Evolutionary conservation across 2,797 vertebrate genomes (phyloP).

Genomic region (Typhlichthys subterraneus): DNA sequence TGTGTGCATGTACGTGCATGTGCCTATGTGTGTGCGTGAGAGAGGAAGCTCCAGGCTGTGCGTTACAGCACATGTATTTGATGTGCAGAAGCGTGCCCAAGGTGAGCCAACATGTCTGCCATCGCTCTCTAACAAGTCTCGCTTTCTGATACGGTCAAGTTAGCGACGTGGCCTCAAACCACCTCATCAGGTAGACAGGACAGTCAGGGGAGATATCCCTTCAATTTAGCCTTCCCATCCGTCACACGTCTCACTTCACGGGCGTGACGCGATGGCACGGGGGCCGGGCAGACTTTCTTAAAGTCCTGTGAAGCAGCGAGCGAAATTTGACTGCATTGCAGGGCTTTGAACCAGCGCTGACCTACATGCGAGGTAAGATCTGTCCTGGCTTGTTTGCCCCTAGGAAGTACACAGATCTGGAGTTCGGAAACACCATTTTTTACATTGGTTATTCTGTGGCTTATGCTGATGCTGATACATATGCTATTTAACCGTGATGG

Average conservation of each 20-base stretch:
- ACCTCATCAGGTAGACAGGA: slow-evolving; percentile 62
- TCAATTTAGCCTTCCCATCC: slow-evolving; percentile 70
- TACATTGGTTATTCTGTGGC: slow-evolving; percentile 20
- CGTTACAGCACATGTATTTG: slow-evolving; percentile 76
- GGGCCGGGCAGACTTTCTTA: slow-evolving; percentile 64
- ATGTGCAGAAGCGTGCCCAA: slow-evolving; percentile 75
- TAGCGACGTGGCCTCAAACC: slow-evolving; percentile 70
- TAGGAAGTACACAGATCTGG: slow-evolving; percentile 18
- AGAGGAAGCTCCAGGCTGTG: slow-evolving; percentile 62
- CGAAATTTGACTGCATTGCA: slow-evolving; percentile 60
- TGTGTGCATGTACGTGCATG: slow-evolving; percentile 14
- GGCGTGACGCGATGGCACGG: slow-evolving; percentile 61
- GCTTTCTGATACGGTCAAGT: slow-evolving; percentile 72
- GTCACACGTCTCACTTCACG: slow-evolving; percentile 64
- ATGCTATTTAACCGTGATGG: slow-evolving; percentile 18
- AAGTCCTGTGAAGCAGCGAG: slow-evolving; percentile 68
- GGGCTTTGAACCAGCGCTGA: slow-evolving; percentile 61
- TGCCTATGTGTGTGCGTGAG: slow-evolving; percentile 55
- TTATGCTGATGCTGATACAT: slow-evolving; percentile 30
- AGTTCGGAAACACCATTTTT: slow-evolving; percentile 17
- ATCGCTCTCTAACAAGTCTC: slow-evolving; percentile 69
- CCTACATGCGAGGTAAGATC: slow-evolving; percentile 59
- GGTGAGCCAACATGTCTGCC: slow-evolving; percentile 81
- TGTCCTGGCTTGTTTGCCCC: not conserved
- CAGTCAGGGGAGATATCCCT: slow-evolving; percentile 59